phyloP scores from a whole-genome alignment of 2,888 invertebrate species.

The Pristionchus mayeri region DNA sequence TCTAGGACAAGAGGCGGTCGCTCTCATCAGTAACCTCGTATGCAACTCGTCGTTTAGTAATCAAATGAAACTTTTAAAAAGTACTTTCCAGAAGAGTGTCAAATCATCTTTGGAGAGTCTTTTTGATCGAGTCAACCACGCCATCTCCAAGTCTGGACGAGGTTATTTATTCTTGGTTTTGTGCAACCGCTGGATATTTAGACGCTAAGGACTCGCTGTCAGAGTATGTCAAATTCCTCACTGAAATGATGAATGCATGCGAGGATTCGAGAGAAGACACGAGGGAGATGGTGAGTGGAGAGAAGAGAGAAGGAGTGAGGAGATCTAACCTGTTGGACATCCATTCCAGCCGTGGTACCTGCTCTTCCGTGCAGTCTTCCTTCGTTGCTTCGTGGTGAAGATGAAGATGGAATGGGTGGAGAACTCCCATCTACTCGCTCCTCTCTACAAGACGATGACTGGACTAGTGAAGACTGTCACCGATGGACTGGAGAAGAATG shows the following conservation, averaged over 20 bases:
- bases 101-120: not conserved
- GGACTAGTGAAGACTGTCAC: not conserved
- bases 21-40: not conserved
- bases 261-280: not conserved
- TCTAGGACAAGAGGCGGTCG: not conserved
- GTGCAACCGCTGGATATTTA: not conserved
- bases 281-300: not conserved
- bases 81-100: not conserved
- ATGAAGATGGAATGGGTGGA: constrained; percentile 12
- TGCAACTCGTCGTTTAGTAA: not conserved
- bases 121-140: not conserved
- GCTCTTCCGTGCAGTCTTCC: constrained; percentile 17
- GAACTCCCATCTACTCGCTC: not conserved
- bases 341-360: not conserved
- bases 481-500: not conserved
- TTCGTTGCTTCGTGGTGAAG: constrained; percentile 9
- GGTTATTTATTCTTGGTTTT: not conserved
- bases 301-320: not conserved
- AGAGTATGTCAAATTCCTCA: not conserved
- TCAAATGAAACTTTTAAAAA: too few relatives aligned
- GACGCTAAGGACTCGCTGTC: not conserved
- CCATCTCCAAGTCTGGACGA: not conserved
- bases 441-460: not conserved
- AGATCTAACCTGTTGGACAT: not conserved
- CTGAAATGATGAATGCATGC: not conserved